These are phyloP conservation scores for Piscicola geometra DNA, from an alignment of 2,888 invertebrate genomes.

Conservation along the genomic window DNA sequence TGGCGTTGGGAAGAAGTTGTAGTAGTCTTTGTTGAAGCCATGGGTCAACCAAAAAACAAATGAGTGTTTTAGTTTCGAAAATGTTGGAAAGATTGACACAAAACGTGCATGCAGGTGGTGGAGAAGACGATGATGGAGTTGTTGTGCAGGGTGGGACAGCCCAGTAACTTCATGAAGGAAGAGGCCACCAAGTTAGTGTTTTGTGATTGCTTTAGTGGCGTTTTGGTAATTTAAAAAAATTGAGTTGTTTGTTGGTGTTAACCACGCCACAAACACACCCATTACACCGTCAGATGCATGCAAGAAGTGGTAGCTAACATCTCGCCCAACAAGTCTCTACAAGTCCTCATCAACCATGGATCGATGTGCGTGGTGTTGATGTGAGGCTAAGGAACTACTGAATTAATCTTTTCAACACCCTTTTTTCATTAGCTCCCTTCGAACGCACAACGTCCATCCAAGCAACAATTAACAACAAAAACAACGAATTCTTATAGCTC, in stretches of 20 bases:
- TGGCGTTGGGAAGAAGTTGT: too few species aligned
- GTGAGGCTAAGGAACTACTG: too few species aligned
- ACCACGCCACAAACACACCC: too few species aligned
- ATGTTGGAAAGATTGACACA: neutral
- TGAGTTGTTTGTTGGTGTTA: too few species aligned
- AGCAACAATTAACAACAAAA: too few species aligned
- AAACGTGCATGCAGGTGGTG: neutral
- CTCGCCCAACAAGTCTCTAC: constrained; percentile 15
- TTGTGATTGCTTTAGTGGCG: neutral
- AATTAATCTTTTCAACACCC: too few species aligned
- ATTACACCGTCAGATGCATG: neutral
- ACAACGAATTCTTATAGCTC: too few species aligned
- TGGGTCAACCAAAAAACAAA: too few species aligned
- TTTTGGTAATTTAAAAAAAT: neutral
- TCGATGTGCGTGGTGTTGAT: neutral
- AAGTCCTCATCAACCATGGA: constrained; percentile 25
- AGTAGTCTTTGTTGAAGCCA: too few species aligned
- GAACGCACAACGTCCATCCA: too few species aligned
- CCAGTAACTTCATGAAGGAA: constrained; percentile 29
- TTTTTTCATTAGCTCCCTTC: too few species aligned
- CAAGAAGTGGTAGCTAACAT: constrained; percentile 17
- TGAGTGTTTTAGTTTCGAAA: neutral
- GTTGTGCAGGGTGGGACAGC: neutral
- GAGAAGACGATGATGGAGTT: constrained; percentile 21
- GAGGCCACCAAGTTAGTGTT: neutral